phyloP scores from a whole-genome alignment of 2,113 vertebrate species.

The Lichenostomus cassidix region DNA sequence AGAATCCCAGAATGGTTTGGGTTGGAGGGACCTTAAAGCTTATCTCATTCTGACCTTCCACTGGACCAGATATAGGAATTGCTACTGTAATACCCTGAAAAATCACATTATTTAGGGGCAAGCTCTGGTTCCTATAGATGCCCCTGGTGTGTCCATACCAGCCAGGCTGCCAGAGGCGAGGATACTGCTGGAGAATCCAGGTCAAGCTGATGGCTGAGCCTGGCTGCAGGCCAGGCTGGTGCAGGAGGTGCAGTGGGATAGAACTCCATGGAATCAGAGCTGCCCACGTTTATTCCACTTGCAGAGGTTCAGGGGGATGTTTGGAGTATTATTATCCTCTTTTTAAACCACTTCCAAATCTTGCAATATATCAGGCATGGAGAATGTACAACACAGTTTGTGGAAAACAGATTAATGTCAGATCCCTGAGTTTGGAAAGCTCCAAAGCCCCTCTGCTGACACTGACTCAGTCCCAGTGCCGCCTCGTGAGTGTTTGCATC shows the following conservation, averaged over 20 bases:
- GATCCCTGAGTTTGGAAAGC: not conserved
- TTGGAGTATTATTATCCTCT: not conserved
- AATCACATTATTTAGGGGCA: not conserved
- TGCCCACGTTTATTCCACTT: accelerated
- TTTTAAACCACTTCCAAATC: not conserved
- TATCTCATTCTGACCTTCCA: not conserved
- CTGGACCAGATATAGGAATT: not conserved
- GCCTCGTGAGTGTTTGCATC: not conserved
- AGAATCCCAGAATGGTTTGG: not conserved
- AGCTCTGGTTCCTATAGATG: not conserved
- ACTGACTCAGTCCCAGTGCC: not conserved
- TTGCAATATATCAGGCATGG: not conserved
- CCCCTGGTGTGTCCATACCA: accelerated
- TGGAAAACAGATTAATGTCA: not conserved
- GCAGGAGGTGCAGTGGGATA: not conserved
- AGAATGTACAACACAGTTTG: not conserved
- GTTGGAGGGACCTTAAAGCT: not conserved
- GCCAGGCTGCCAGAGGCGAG: not conserved
- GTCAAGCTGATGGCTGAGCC: not conserved
- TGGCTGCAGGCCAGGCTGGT: not conserved
- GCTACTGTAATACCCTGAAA: accelerated
- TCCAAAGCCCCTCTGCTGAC: not conserved
- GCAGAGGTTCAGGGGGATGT: not conserved
- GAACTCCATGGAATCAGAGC: not conserved
- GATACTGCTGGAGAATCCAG: not conserved